These are phyloP conservation scores for Trichopoda pennipes DNA, from an alignment of 2,888 invertebrate species.

Conservation along the genomic window DNA sequence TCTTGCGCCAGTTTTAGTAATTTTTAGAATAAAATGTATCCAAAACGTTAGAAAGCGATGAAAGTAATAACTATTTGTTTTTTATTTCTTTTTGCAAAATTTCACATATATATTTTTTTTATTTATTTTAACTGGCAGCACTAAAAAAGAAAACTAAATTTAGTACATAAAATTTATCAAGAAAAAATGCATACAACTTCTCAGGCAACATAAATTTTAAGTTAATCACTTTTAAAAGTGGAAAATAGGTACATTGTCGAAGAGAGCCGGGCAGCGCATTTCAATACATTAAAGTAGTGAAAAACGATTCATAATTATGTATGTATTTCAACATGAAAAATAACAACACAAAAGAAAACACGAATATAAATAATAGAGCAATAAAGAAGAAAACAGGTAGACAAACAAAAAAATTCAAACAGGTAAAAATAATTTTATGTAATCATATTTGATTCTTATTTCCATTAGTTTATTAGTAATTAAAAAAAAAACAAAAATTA, in stretches of 20 bases:
- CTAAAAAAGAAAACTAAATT: no score
- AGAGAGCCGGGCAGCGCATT: slow-evolving; percentile 1
- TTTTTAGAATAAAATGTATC: slow-evolving; percentile 53
- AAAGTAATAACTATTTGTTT: slow-evolving; percentile 1
- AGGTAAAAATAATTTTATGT: neutral
- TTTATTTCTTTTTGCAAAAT: slow-evolving; percentile 17
- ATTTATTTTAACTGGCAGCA: no score
- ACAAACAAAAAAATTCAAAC: slow-evolving; percentile 25
- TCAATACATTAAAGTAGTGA: slow-evolving; percentile 10
- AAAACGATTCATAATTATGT: slow-evolving; percentile 44
- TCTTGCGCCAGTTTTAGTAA: slow-evolving; percentile 78
- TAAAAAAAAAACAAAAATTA: neutral
- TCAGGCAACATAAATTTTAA: no score
- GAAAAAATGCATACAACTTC: neutral
- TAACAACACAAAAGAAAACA: slow-evolving; percentile 8
- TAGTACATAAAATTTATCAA: neutral
- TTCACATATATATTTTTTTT: neutral
- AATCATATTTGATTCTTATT: neutral
- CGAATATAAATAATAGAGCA: slow-evolving; percentile 32
- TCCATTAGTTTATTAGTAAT: neutral
- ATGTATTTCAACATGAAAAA: slow-evolving; percentile 20
- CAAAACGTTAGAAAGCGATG: slow-evolving; percentile 21
- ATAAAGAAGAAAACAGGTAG: slow-evolving; percentile 38
- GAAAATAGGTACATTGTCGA: neutral
- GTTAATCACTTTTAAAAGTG: no score